Base-by-base conservation (phyloP, 2,888 invertebrate species). In the Philhelius pedissequus region DNA sequence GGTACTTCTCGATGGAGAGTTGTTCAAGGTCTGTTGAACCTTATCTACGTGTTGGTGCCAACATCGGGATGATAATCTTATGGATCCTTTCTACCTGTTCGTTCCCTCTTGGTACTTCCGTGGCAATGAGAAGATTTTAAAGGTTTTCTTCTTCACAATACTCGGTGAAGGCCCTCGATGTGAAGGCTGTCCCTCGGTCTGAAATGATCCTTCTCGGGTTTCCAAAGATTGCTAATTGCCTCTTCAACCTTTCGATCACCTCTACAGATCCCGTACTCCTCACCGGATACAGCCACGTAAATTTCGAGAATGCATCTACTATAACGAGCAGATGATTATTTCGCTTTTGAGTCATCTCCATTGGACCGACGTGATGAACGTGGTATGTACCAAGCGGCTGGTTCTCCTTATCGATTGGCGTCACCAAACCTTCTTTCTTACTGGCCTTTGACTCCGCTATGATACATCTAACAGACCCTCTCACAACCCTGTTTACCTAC, bases 161-260 rank as follows among this genome's bases (percentile, higher is more conserved):
- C 87, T 86, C 1, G 89, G 90, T n/a, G n/a, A n/a, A n/a, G n/a
- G n/a, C n/a, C n/a, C n/a, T n/a, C n/a, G n/a, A n/a, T n/a, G n/a
- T 91, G 68, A 90, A 91, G 4, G 88, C 88, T 18, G 89, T 87
- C 8, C 91, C 90, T 45, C 89, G 76, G 71, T 91, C 91, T 0
- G 88, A 87, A 5, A 91, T 88, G 6, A 91, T 86, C 5, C 88
- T 71, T 7, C 32, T 82, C 5, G 89, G 88, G 15, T 70, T 81
- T 3, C 75, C 70, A 25, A 70, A 70, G n/a, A 45, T 13, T 1
- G 25, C 20, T 4, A 52, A 18, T 13, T 60, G 50, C 25, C 52
- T 54, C 7, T 27, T 43, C 25, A 90, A 50, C 68, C 88, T 89
- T 1, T 87, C 50, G n/a, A 90, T 2, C 0, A 87, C 88, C 52